Percentiles rank a stretch among this genome's conserved stretches.
phyloP scores from a whole-genome alignment of 1,140 invertebrate genomes.

The Ephestia elutella region DNA sequence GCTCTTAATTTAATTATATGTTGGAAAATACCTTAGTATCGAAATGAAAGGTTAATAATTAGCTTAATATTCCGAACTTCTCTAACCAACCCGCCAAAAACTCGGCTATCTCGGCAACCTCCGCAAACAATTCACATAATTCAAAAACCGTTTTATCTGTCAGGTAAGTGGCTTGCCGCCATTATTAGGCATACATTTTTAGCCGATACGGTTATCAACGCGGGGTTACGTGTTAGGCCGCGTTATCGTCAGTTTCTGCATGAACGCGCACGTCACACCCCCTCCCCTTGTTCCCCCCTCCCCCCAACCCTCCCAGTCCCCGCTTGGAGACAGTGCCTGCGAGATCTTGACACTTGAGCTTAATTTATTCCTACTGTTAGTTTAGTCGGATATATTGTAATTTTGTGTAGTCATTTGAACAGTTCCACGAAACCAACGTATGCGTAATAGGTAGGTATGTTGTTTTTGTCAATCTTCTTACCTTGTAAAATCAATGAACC shows the following conservation, averaged over 20 bases:
- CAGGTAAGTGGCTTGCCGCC: slow-evolving; percentile 24
- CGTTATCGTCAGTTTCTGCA: slow-evolving; percentile 73
- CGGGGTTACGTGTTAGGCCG: slow-evolving; percentile 68
- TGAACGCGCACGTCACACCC: slow-evolving; percentile 68
- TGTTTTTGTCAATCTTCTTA: too few relatives aligned
- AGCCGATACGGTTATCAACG: slow-evolving; percentile 50
- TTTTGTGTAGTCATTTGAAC: not conserved
- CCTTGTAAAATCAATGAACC: too few relatives aligned
- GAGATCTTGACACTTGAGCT: slow-evolving; percentile 65
- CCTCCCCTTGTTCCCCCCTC: slow-evolving; percentile 22
- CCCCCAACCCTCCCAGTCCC: slow-evolving; percentile 26
- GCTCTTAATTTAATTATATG: too few relatives aligned
- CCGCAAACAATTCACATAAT: slow-evolving; percentile 13
- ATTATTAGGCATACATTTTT: slow-evolving; percentile 70
- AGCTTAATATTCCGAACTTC: too few relatives aligned
- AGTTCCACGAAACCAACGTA: too few relatives aligned
- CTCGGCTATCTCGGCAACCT: not conserved
- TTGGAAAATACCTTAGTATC: too few relatives aligned
- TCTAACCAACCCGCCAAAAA: not conserved
- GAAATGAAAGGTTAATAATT: too few relatives aligned
- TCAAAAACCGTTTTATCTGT: slow-evolving; percentile 17
- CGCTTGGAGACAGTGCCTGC: slow-evolving; percentile 41
- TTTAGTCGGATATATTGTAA: slow-evolving; percentile 11
- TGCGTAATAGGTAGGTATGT: too few relatives aligned
- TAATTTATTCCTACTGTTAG: slow-evolving; percentile 51